A percentile compares a stretch with the other conserved stretches of the same genome.
Conservation (phyloP, 2,888 invertebrate species). For the Baronia brevicornis region DNA sequence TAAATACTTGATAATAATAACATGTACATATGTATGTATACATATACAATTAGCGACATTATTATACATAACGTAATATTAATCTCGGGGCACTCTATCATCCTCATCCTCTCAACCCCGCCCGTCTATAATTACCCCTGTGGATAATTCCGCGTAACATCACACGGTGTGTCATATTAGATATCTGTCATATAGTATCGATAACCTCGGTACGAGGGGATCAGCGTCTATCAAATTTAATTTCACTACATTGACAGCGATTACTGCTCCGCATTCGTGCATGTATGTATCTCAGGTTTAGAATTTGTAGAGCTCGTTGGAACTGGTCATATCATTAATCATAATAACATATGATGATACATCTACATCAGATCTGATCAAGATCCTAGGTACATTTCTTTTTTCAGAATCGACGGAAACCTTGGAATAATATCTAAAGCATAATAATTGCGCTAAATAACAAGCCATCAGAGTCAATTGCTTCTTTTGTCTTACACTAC, state of each 20-base stretch:
- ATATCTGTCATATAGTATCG: conserved; percentile 16
- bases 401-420: too few species aligned
- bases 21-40: background rate
- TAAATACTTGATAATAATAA: too few species aligned
- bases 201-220: conserved; percentile 20
- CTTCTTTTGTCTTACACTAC: too few species aligned
- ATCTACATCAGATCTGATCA: too few species aligned
- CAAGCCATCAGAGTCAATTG: too few species aligned
- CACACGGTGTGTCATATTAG: conserved; percentile 11
- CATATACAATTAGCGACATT: conserved; percentile 10
- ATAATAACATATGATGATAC: too few species aligned
- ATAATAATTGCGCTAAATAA: too few species aligned
- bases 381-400: too few species aligned
- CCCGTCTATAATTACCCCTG: conserved; percentile 27
- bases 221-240: conserved; percentile 30
- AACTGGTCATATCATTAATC: too few species aligned
- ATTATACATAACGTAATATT: conserved; percentile 27
- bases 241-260: conserved; percentile 28
- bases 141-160: conserved; percentile 23
- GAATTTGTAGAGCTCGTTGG: background rate
- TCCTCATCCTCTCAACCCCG: conserved; percentile 19
- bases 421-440: too few species aligned
- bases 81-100: conserved; percentile 18
- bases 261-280: too few species aligned
- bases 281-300: conserved; percentile 15